Conservation (phyloP, 2,888 invertebrate species). For the Gerris lacustris region DNA sequence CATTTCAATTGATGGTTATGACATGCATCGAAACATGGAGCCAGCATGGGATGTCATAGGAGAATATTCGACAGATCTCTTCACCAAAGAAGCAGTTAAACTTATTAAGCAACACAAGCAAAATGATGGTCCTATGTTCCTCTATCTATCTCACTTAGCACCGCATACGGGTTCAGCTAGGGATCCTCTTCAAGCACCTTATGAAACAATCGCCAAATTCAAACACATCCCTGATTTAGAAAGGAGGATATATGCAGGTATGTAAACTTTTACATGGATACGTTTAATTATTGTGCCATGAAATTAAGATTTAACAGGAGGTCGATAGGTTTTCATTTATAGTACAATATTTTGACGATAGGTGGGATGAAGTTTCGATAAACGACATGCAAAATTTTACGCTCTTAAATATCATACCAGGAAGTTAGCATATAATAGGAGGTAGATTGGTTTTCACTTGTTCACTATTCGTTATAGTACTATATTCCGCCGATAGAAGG, state of each 20-base stretch:
- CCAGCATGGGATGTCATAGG: constrained; percentile 45
- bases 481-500: no score
- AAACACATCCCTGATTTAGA: constrained; percentile 52
- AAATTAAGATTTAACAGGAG: no score
- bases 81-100: constrained; percentile 51
- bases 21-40: constrained; percentile 48
- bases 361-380: no score
- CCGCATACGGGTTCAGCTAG: constrained; percentile 54
- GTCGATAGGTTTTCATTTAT: no score
- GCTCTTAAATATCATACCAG: no score
- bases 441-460: no score
- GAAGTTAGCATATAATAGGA: no score
- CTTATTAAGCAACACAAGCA: constrained; percentile 44
- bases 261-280: constrained; percentile 20
- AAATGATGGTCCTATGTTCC: constrained; percentile 47
- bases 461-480: no score
- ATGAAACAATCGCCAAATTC: constrained; percentile 55
- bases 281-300: background rate
- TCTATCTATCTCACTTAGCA: constrained; percentile 56
- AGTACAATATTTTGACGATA: no score
- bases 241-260: constrained; percentile 59
- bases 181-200: constrained; percentile 57
- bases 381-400: no score
- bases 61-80: constrained; percentile 53
- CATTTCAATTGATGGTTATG: constrained; percentile 41